These are phyloP conservation scores for Amphiura filiformis DNA, from an alignment of 35 echinoderm and acorn worm genomes.

Conservation along the genomic window DNA sequence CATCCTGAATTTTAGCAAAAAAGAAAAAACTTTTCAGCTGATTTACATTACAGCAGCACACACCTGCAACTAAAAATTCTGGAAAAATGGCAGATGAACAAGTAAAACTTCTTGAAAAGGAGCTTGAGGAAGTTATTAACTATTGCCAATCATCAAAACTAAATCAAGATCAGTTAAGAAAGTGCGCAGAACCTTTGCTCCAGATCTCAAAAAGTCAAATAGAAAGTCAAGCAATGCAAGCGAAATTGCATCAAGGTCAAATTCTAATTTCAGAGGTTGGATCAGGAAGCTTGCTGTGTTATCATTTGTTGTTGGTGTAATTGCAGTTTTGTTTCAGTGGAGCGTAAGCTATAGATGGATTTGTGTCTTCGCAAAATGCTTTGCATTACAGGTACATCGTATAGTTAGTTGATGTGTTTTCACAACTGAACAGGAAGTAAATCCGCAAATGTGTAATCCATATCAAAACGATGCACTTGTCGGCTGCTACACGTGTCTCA, in stretches of 20 bases:
- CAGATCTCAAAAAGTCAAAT: too few relatives aligned
- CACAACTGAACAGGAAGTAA: too few relatives aligned
- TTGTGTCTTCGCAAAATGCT: neutral
- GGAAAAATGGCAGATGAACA: constrained; percentile 9
- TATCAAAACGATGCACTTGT: too few relatives aligned
- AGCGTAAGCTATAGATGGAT: neutral
- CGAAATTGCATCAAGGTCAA: neutral
- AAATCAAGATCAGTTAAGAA: neutral
- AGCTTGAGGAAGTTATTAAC: constrained; percentile 14
- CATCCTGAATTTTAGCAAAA: too few relatives aligned
- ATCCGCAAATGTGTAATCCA: too few relatives aligned
- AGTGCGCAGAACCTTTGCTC: neutral
- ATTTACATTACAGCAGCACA: neutral
- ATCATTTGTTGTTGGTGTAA: neutral
- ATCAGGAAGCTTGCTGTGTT: neutral
- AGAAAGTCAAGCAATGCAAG: neutral
- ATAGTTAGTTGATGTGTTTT: too few relatives aligned
- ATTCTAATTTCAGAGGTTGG: neutral
- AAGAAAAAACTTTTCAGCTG: too few relatives aligned
- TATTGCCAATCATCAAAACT: constrained; percentile 1
- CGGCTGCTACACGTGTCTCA: too few relatives aligned
- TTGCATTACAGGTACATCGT: constrained; percentile 32
- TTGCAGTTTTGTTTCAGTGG: constrained; percentile 31
- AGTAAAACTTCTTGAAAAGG: neutral
- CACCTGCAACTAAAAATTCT: too few relatives aligned